Evolutionary conservation across 2,888 invertebrate species (phyloP), one percentile per base, ranked within the genome.

Genomic region (Trachelus troglodyta): DNA sequence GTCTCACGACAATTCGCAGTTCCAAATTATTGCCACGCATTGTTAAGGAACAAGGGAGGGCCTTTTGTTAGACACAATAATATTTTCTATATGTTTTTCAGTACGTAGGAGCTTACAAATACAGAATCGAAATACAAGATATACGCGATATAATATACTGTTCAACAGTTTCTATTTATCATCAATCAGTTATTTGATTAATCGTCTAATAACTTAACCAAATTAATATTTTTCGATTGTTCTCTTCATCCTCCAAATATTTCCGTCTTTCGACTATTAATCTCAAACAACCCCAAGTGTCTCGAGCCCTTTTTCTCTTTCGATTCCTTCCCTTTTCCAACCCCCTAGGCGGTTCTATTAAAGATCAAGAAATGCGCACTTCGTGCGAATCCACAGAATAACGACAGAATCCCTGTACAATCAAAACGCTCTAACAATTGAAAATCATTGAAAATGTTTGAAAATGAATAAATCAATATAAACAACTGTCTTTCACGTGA

Each of bases 301-400:
- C 23, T 56, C 23, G 23, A 56, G 40, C 31, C 15, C 9, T 35
- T 74, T 34, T 31, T 69, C 40, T 68, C 56, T 23, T 30, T 11
- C 12, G 34, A 77, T 74, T 74, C 74, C 77, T 40, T 74, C 15
- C 77, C 33, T 74, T 77, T 77, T 77, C 74, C 77, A 56, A 56
- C 69, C 56, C 77, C 77, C 69, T 74, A 74, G 77, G 77, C 69
- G 74, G 77, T 77, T 77, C 1, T 56, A 31, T 15, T 11, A n/a
- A 37, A 56, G 33, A 34, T 35, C 30, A 74, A 34, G 12, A 33
- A 15, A 74, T 34, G n/a, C 33, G 34, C 35, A 37, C 37, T 74
- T 74, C 33, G 12, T 37, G 37, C 40, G 40, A 56, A 56, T 56
- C 23, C 40, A 56, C 40, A 1, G 23, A 23, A 1, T 9, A 56